Evolutionary conservation across 2,797 vertebrate species (phyloP), one percentile per base, ranked within the genome.

Genomic region (Onychomys arenicola): DNA sequence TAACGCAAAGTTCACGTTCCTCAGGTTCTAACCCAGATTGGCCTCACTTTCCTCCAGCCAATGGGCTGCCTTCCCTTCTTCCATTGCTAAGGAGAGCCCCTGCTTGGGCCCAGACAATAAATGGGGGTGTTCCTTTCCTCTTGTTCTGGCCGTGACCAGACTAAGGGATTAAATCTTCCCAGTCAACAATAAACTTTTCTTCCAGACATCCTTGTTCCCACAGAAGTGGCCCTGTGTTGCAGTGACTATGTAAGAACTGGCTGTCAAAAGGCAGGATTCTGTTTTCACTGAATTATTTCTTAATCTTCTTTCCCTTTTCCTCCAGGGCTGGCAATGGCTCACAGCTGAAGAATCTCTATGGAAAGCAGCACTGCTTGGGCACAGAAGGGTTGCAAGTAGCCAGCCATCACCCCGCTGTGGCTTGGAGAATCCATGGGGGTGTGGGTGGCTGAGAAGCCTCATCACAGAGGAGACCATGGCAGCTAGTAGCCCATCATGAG

Each of bases 281-380:
- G 29, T 55, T 94, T 94, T 97, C 78, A 93, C 85, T 80, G 81
- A 92, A 77, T 75, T 81, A 93, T 49, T 85, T 57, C 75, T 76
- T 95, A 81, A 87, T 81, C 87, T 90, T 67, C 90, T 43, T 27
- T 1, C 9, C 63, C 12, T 71, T 82, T 93, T 91, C 52, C 90
- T 81, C 59, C 55, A 89, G 32, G 73, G 84, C 40, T 85, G 49
- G 59, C 63, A 94, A 87, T 94, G 96, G 94, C 96, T 84, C 82
- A 91, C 91, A 95, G 78, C 34, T 57, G 16, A 89, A 65, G n/a
- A 23, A 76, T 83, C 16, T 93, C 55, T 14, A 25, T 19, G 52
- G 29, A 93, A 76, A 97, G 55, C 34, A 92, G 73, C 13, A 55
- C 6, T 76, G 77, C n/a, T 80, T 52, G 61, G 80, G 46, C 37